phyloP scores from a whole-genome alignment of 2,888 invertebrate species.

The Erynnis tages region DNA sequence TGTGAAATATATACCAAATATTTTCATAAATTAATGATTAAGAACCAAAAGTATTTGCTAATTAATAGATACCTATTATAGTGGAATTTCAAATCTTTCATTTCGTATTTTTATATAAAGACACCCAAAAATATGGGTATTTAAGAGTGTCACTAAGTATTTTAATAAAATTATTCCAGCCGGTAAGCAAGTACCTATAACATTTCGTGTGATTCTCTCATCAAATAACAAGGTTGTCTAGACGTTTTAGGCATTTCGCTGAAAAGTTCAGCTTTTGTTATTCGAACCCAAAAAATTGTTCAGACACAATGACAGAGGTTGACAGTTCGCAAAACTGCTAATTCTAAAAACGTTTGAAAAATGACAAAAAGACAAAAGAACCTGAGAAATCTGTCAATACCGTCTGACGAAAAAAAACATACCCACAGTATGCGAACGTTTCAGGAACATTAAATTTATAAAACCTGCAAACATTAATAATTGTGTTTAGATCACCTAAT shows the following conservation, averaged over 20 bases:
- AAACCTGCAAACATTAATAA: too few species aligned
- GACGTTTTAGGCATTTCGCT: constrained; percentile 11
- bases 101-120: too few species aligned
- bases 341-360: constrained; percentile 7
- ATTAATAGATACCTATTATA: too few species aligned
- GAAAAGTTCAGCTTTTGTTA: constrained; percentile 6
- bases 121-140: too few species aligned
- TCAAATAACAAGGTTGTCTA: constrained; percentile 12
- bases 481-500: too few species aligned
- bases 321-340: constrained; percentile 16
- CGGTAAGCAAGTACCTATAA: constrained; percentile 1
- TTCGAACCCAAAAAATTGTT: constrained; percentile 8
- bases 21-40: too few species aligned
- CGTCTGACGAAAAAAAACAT: background rate
- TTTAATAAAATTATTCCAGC: background rate
- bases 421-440: too few species aligned
- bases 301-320: constrained; percentile 22
- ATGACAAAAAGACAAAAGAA: constrained; percentile 2
- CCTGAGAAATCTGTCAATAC: constrained; percentile 4
- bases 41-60: too few species aligned
- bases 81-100: too few species aligned
- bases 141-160: background rate
- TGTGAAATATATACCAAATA: too few species aligned
- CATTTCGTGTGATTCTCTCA: constrained; percentile 7
- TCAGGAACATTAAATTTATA: too few species aligned